Evolutionary conservation across 2,113 vertebrate genomes (phyloP).

Genomic region (Ophthalmolycus amberensis): DNA sequence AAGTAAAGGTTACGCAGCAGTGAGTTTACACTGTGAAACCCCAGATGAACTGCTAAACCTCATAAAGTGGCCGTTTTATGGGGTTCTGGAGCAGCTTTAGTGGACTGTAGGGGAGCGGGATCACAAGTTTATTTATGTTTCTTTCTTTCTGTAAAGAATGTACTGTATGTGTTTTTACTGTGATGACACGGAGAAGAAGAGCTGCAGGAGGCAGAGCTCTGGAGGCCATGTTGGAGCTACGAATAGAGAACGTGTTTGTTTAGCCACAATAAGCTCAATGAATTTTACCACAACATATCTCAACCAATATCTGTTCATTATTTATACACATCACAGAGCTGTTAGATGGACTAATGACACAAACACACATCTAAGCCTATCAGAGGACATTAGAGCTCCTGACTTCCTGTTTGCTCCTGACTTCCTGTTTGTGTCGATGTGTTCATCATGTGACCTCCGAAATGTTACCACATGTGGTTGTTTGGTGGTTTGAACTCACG

Average conservation of each 20-base stretch:
- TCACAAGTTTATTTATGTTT: neutral
- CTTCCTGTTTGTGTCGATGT: neutral
- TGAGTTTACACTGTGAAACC: neutral
- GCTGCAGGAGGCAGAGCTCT: neutral
- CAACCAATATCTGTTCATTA: neutral
- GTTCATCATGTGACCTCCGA: neutral
- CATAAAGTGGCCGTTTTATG: constrained; percentile 5
- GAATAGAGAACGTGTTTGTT: neutral
- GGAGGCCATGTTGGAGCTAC: neutral
- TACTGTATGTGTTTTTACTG: neutral
- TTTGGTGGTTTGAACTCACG: neutral
- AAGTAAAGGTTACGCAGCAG: neutral
- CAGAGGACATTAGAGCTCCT: neutral
- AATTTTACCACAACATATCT: neutral
- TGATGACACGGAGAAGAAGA: neutral
- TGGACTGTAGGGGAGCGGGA: neutral
- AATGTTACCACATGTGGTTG: neutral
- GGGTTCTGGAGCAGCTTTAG: neutral
- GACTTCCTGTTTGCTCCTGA: neutral
- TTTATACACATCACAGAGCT: neutral
- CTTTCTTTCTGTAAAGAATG: neutral
- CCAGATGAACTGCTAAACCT: constrained; percentile 27
- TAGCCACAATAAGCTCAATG: neutral
- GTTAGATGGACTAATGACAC: too few species aligned
- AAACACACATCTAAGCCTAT: too few species aligned